A percentile compares a stretch with the other conserved stretches of the same genome.
These are phyloP conservation scores for Eupithecia subumbrata DNA, from an alignment of 2,888 invertebrate genomes.

Conservation along the genomic window DNA sequence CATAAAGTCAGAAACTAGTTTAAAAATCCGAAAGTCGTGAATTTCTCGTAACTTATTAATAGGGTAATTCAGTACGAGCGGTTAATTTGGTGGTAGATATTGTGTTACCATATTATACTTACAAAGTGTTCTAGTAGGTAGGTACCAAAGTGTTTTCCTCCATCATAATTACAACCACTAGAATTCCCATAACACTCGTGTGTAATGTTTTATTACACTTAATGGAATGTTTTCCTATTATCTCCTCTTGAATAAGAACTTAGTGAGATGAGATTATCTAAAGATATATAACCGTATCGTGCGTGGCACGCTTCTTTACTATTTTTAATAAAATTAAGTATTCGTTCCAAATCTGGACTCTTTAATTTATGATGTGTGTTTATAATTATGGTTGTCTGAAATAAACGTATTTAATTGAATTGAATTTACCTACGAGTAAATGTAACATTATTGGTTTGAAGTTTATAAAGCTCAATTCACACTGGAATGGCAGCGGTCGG, in stretches of 20 bases:
- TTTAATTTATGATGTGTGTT: too few species aligned
- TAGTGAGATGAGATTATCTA: not conserved
- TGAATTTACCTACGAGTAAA: not conserved
- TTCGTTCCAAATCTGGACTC: too few species aligned
- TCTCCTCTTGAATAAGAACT: not conserved
- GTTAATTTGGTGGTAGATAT: too few species aligned
- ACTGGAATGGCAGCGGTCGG: not conserved
- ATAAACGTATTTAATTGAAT: too few species aligned
- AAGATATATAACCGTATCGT: not conserved
- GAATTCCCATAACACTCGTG: conserved; percentile 28
- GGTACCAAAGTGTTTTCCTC: conserved; percentile 16
- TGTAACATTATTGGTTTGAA: not conserved
- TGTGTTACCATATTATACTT: not conserved
- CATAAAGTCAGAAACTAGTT: not conserved
- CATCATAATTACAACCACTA: conserved; percentile 12
- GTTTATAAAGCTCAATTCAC: not conserved
- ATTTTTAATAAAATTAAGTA: too few species aligned
- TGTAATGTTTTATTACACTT: conserved; percentile 23
- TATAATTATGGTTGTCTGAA: too few species aligned
- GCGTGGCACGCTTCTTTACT: not conserved
- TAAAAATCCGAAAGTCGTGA: not conserved
- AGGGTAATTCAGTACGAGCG: not conserved
- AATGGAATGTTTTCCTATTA: conserved; percentile 21
- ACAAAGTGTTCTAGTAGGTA: not conserved
- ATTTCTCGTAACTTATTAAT: not conserved